Percentiles rank a stretch among this genome's conserved stretches.
phyloP scores from a whole-genome alignment of 2,888 invertebrate genomes.

The Polyommatus icarus region DNA sequence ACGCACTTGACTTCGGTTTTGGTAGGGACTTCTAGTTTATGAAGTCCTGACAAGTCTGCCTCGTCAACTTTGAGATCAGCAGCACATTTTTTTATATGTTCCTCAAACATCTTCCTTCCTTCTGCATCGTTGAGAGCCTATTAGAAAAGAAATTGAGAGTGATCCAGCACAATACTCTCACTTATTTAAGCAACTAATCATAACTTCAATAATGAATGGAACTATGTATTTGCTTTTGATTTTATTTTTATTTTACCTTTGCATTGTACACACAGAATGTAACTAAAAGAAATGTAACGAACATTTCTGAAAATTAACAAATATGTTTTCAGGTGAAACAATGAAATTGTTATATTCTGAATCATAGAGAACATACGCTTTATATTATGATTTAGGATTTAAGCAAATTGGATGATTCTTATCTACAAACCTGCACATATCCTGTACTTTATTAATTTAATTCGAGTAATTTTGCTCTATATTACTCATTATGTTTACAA shows the following conservation, averaged over 20 bases:
- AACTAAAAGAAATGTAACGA: background rate
- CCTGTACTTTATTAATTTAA: conserved; percentile 7
- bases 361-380: background rate
- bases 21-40: conserved; percentile 57
- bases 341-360: background rate
- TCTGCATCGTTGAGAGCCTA: conserved; percentile 62
- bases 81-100: conserved; percentile 57
- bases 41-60: conserved; percentile 54
- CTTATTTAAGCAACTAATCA: background rate
- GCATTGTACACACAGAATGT: background rate
- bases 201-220: background rate
- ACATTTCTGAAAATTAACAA: background rate
- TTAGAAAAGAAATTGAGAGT: background rate
- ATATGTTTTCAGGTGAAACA: background rate
- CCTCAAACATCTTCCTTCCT: conserved; percentile 54
- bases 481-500: background rate
- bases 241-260: background rate
- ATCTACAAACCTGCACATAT: background rate
- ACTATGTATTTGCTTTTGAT: background rate
- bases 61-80: conserved; percentile 58
- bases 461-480: background rate
- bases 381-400: background rate
- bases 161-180: background rate
- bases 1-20: conserved; percentile 69
- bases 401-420: background rate